Base-by-base conservation (phyloP, 2,888 invertebrate genomes). In the Parnassius apollo region DNA sequence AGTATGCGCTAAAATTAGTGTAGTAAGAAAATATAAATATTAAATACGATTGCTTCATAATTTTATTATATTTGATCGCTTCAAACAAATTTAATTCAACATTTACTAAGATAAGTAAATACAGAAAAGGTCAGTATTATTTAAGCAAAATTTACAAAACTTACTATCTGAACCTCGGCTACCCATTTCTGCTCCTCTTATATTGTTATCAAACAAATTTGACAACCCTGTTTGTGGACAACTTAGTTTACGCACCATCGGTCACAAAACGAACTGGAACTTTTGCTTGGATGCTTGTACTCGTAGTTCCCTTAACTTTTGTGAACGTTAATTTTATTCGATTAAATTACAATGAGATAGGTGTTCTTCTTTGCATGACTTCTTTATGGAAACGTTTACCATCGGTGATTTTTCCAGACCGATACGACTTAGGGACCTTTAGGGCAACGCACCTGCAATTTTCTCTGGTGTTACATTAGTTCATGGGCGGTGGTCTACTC, bases 281-380 rank as follows among this genome's bases (percentile, higher is more conserved):
- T 67, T 59, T 62, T 69, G 68, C 69, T 66, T 65, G 69, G 63
- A 54, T 69, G 67, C 64, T 65, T 68, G 67, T 68, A 65, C 64
- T 65, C 68, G 67, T 68, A 65, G 65, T 58, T 62, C 22, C 25
- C 65, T 70, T 64, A 68, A 70, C 77, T 78, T 78, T 75, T 72
- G 74, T 74, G 70, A 73, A 72, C 71, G 72, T 79, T 80, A 72
- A 72, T 76, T 75, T 78, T 72, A 71, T 73, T 71, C 71, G 73
- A 57, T 70, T 79, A 78, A 76, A 53, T 46, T 58, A 22, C 18
- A 48, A 42, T 48, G 54, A 22, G 46, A 42, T 49, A 22, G 49
- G 10, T 18, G 18, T 18, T 18, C 18, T 18, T 18, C 18, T 18
- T 35, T 35, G 35, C 35, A 35, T 7, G 4, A 35, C 35, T 7